These are phyloP conservation scores for Heliconius nattereri DNA, from an alignment of 1,140 invertebrate genomes.

Conservation along the genomic window DNA sequence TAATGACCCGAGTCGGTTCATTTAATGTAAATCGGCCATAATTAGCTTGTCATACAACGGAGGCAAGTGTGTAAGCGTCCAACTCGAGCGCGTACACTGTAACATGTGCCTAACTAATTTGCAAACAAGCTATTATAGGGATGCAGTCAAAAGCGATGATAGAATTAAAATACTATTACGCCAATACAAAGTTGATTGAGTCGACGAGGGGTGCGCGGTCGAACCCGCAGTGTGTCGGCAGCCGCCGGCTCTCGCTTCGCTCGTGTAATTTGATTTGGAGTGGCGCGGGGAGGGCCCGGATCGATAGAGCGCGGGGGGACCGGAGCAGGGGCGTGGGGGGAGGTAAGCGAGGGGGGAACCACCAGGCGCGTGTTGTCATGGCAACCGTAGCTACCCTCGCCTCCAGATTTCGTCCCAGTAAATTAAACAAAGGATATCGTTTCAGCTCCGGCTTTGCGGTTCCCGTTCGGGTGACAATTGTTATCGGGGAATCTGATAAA, in stretches of 20 bases:
- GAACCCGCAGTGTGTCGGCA: slow-evolving; percentile 47
- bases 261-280: slow-evolving; percentile 80
- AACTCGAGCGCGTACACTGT: slow-evolving; percentile 41
- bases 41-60: slow-evolving; percentile 38
- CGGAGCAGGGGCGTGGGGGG: slow-evolving; percentile 40
- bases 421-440: slow-evolving; percentile 79
- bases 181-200: slow-evolving; percentile 79
- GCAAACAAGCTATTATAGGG: slow-evolving; percentile 69
- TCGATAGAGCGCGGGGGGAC: slow-evolving; percentile 61
- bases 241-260: slow-evolving; percentile 57
- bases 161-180: slow-evolving; percentile 80
- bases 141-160: slow-evolving; percentile 73
- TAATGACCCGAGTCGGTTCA: slow-evolving; percentile 24
- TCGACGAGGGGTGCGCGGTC: slow-evolving; percentile 52
- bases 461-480: slow-evolving; percentile 40
- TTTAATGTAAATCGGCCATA: slow-evolving; percentile 37
- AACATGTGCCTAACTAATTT: slow-evolving; percentile 63
- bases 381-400: slow-evolving; percentile 76
- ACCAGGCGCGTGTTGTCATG: slow-evolving; percentile 75
- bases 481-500: slow-evolving; percentile 40
- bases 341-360: slow-evolving; percentile 41
- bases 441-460: slow-evolving; percentile 51
- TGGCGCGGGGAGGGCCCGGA: slow-evolving; percentile 58
- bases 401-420: slow-evolving; percentile 77
- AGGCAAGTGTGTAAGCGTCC: slow-evolving; percentile 32